These are phyloP conservation scores for Scolopax rusticola DNA, from an alignment of 2,797 vertebrate genomes.

Conservation along the genomic window DNA sequence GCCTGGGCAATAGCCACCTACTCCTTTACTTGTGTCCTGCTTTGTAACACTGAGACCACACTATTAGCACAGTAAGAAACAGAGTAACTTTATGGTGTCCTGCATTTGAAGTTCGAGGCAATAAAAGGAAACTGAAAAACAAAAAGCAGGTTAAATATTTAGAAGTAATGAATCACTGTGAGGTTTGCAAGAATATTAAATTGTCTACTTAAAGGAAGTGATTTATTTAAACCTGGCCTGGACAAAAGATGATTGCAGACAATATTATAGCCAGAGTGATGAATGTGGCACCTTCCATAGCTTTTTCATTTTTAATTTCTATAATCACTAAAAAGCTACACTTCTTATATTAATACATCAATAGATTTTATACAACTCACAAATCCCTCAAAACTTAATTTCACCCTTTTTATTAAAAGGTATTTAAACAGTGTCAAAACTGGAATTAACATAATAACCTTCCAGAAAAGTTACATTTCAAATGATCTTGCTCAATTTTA, in stretches of 20 bases:
- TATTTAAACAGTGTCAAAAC: constrained; percentile 63
- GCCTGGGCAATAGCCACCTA: background rate
- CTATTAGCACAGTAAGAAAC: background rate
- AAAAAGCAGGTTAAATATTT: constrained; percentile 4
- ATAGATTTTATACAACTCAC: constrained; percentile 25
- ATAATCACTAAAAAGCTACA: constrained; percentile 48
- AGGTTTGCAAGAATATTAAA: background rate
- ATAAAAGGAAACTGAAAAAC: background rate
- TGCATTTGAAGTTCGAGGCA: background rate
- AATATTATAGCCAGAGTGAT: background rate
- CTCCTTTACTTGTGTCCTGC: background rate
- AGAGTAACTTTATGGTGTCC: background rate
- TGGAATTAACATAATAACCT: constrained; percentile 57
- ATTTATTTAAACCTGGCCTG: constrained; percentile 39
- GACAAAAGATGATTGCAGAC: constrained; percentile 16
- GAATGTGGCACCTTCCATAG: background rate
- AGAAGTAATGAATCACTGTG: background rate
- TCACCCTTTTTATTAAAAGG: constrained; percentile 27
- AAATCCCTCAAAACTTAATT: constrained; percentile 59
- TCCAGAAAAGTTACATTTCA: constrained; percentile 57
- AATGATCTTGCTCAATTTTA: constrained; percentile 45
- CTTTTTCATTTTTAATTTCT: constrained; percentile 46
- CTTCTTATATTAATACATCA: constrained; percentile 58
- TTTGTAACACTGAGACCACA: background rate
- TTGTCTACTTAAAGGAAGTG: background rate